Conservation (phyloP, 1,140 invertebrate genomes). For the Uloborus diversus region DNA sequence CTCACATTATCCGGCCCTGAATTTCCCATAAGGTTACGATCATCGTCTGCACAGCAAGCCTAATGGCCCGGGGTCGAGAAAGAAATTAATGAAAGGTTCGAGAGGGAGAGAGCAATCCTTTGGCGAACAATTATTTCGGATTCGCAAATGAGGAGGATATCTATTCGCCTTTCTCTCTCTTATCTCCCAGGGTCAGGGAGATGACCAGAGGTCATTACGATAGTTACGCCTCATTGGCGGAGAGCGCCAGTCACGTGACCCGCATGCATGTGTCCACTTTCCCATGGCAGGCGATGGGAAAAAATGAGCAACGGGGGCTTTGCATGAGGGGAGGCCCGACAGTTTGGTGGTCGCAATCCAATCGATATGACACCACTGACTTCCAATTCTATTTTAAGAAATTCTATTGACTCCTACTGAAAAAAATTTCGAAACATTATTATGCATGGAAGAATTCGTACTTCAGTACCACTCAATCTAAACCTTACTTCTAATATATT, state of each 20-base stretch:
- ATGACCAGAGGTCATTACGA: slow-evolving; percentile 57
- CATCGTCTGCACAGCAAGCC: not conserved
- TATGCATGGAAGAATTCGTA: too few species aligned
- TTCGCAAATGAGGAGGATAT: slow-evolving; percentile 54
- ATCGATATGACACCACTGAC: too few species aligned
- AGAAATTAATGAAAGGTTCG: slow-evolving; percentile 43
- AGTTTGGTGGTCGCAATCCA: not conserved
- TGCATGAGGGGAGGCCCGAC: not conserved
- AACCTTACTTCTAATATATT: too few species aligned
- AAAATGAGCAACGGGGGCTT: slow-evolving; percentile 1
- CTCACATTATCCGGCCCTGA: slow-evolving; percentile 26
- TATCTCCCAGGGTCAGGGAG: slow-evolving; percentile 45
- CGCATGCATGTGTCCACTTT: slow-evolving; percentile 54
- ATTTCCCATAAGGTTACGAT: slow-evolving; percentile 44
- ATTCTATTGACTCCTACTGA: too few species aligned
- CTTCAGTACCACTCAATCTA: too few species aligned
- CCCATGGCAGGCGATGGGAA: slow-evolving; percentile 29
- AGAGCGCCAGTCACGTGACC: slow-evolving; percentile 40
- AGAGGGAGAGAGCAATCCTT: too few species aligned
- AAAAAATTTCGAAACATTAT: too few species aligned
- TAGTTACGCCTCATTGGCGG: slow-evolving; percentile 52
- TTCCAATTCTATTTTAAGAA: too few species aligned
- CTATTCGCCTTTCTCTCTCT: slow-evolving; percentile 33
- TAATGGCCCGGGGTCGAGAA: slow-evolving; percentile 16
- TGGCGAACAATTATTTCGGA: slow-evolving; percentile 54